Evolutionary conservation across 2,113 vertebrate genomes (phyloP), one percentile per base, ranked within the genome.

Genomic region (Xiphias gladius): DNA sequence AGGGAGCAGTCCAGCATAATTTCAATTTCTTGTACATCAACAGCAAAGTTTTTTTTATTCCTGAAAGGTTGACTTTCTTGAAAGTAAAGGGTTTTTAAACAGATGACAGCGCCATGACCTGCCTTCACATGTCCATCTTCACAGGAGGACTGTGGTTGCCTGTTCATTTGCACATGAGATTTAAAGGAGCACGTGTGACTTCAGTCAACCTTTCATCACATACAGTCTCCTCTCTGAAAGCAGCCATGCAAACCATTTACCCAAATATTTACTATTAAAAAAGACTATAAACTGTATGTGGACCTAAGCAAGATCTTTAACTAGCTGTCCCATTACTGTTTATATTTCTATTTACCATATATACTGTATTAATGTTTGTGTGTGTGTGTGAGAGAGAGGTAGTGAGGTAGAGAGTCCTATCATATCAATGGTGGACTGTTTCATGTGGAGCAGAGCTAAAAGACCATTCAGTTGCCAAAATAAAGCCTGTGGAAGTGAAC

Each of bases 391-490:
- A 58, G 84, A 70, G 69, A 73, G 75, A 73, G 71, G 22, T 39
- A 83, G 78, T 64, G 63, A 74, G 73, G 77, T 61, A 81, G 55
- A 84, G 83, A 86, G 79, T 81, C 67, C 74, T 48, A 82, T 90
- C 89, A 88, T 39, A 87, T 95, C 87, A 95, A 95, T 94, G 90
- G 86, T 62, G 55, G 88, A 88, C 89, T 95, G 93, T 95, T 89
- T 80, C 57, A 76, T 28, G 11, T 64, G 76, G 37, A 84, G 86
- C 84, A 68, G 65, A 68, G 79, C 84, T 90, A 85, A 91, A 90
- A 87, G 91, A 89, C 85, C 84, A 82, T 90, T 90, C 85, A 89
- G 92, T 91, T 91, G 86, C 92, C 87, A 89, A 92, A 94, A 93
- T 93, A 94, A 90, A 88, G 82, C 58, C 48, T 37, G 58, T 84